Base-by-base conservation (phyloP, 1,140 invertebrate genomes). In the Sarcophaga bullata region DNA sequence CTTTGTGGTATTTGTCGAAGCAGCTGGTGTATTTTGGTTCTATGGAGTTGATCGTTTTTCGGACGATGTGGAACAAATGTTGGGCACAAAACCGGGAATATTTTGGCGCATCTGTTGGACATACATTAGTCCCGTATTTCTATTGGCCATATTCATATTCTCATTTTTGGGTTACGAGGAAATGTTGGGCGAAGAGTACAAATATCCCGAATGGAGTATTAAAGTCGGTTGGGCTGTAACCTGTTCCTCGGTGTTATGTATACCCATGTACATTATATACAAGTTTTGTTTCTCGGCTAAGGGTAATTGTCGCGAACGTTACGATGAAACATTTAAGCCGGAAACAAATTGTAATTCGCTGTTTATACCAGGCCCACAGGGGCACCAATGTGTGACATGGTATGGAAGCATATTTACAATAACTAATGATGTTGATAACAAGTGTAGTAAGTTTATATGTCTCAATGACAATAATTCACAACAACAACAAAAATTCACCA, bases 91-190 rank as follows among this genome's bases (percentile, higher is more conserved):
- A 68, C 97, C 97, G 0, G 96, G 96, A 6, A 90, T 95, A 84
- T 98, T 97, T 90, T 98, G 97, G 97, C 92, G 96, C 75, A 93
- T 97, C 25, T 98, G 97, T 90, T 98, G 97, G 97, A 94, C 95
- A 84, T 97, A 97, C 86, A 94, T 97, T 46, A 97, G 96, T 87
- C 96, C 96, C 2, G 91, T 95, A 25, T 97, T 97, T 87, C 92
- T 97, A 83, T 92, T 96, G 87, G 95, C 95, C 81, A 97, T 98
- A 84, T 98, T 98, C 86, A 94, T 98, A 72, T 98, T 97, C 90
- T 97, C 97, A 6, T 91, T 98, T 68, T 91, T 97, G 83, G 94
- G 94, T 5, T 97, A 98, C 87, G 94, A 96, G 90, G 96, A 97
- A 81, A 93, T 99, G 90, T 93, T 95, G 8, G 98, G 97, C 84